Evolutionary conservation across 2,797 vertebrate species (phyloP).

Genomic region (Lutra lutra): DNA sequence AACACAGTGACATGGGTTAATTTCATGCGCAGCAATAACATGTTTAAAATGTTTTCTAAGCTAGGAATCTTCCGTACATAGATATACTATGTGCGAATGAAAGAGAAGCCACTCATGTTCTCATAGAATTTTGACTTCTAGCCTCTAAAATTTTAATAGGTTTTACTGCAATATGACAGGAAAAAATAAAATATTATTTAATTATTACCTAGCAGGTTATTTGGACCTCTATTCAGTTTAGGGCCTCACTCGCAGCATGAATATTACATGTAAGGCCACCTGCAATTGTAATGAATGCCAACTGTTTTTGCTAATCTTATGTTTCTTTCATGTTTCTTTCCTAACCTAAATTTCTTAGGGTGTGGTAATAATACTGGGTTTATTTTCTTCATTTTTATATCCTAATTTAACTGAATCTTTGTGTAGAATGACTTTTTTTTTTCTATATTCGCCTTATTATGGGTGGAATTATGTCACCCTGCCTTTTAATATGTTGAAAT

Average conservation of each 20-base stretch:
- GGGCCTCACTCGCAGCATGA: accelerated
- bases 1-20: accelerated
- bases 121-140: not conserved
- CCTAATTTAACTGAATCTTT: not conserved
- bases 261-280: accelerated
- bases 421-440: not conserved
- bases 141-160: not conserved
- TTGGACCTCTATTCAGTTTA: not conserved
- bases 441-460: not conserved
- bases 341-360: not conserved
- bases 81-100: not conserved
- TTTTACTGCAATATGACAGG: not conserved
- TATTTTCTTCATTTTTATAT: not conserved
- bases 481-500: not conserved
- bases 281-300: accelerated
- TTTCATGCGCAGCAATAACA: accelerated
- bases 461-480: not conserved
- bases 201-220: too few relatives aligned
- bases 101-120: not conserved
- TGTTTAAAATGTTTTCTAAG: not conserved
- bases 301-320: too few relatives aligned
- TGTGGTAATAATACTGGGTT: not conserved
- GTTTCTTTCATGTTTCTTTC: not conserved
- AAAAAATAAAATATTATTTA: not conserved
- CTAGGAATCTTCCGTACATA: not conserved